A percentile compares a stretch with the other conserved stretches of the same genome.
phyloP scores from a whole-genome alignment of 2,888 invertebrate species.

The Abrostola triplasia region DNA sequence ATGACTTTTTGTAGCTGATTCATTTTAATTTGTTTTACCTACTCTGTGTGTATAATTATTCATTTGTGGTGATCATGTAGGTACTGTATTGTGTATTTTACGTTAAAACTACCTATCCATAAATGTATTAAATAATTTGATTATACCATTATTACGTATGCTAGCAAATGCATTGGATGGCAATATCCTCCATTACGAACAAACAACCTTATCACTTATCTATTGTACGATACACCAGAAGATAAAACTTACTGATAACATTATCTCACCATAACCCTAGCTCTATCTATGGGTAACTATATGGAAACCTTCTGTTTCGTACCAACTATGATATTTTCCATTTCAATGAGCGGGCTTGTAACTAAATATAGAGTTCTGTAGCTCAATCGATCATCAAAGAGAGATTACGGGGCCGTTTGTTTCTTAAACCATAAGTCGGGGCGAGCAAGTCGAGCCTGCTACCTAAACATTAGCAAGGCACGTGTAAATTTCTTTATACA shows the following conservation, averaged over 20 bases:
- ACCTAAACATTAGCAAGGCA: constrained; percentile 52
- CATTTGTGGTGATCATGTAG: too few species aligned
- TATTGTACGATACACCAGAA: constrained; percentile 65
- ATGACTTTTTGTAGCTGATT: constrained; percentile 20
- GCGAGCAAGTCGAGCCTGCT: constrained; percentile 30
- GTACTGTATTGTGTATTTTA: not conserved
- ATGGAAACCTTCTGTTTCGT: constrained; percentile 26
- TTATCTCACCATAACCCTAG: constrained; percentile 53
- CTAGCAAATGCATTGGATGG: constrained; percentile 50
- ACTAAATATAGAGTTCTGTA: constrained; percentile 47
- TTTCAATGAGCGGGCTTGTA: constrained; percentile 26
- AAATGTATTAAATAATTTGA: constrained; percentile 18
- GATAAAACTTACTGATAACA: constrained; percentile 68
- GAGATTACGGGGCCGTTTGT: constrained; percentile 55
- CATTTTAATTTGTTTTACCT: constrained; percentile 6
- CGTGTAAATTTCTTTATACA: constrained; percentile 55
- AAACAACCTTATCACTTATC: constrained; percentile 73
- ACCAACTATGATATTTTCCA: constrained; percentile 50
- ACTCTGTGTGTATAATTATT: not conserved
- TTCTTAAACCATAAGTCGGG: constrained; percentile 47
- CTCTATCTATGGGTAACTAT: constrained; percentile 30
- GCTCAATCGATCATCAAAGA: constrained; percentile 54
- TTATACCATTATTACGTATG: constrained; percentile 38
- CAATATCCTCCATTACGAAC: constrained; percentile 61
- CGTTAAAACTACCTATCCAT: constrained; percentile 13